phyloP scores from a whole-genome alignment of 2,888 invertebrate species.

The Drosophila sordidapex region DNA sequence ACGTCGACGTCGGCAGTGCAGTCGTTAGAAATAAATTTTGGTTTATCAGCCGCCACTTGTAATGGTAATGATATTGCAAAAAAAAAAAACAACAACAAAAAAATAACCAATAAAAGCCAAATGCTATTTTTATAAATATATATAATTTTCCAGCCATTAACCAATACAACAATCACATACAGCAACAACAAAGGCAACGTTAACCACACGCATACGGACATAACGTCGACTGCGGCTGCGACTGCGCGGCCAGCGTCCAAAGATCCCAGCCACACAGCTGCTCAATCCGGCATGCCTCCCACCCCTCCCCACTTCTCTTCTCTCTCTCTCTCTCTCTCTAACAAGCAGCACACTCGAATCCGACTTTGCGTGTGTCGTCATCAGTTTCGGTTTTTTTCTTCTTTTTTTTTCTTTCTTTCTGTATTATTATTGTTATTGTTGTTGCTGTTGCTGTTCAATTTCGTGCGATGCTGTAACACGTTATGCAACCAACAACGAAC shows the following conservation, averaged over 20 bases:
- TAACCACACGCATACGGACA: constrained; percentile 55
- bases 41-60: constrained; percentile 32
- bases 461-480: constrained; percentile 83
- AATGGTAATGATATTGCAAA: constrained; percentile 60
- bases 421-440: constrained; percentile 36
- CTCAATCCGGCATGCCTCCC: constrained; percentile 26
- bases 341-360: constrained; percentile 38
- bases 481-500: constrained; percentile 76
- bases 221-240: constrained; percentile 30
- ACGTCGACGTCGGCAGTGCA: constrained; percentile 17
- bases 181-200: constrained; percentile 31
- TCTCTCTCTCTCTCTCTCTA: constrained; percentile 2
- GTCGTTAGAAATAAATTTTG: constrained; percentile 37
- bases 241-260: constrained; percentile 31
- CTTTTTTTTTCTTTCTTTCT: constrained; percentile 23
- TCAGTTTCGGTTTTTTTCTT: constrained; percentile 65
- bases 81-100: constrained; percentile 16
- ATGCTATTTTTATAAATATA: constrained; percentile 37
- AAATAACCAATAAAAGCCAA: constrained; percentile 29
- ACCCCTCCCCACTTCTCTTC: not conserved
- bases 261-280: constrained; percentile 40
- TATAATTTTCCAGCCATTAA: constrained; percentile 76
- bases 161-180: constrained; percentile 42
- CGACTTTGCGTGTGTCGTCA: constrained; percentile 69
- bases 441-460: constrained; percentile 56